Conservation (phyloP, 23 tunicate genomes). For the Botrylloides violaceus region DNA sequence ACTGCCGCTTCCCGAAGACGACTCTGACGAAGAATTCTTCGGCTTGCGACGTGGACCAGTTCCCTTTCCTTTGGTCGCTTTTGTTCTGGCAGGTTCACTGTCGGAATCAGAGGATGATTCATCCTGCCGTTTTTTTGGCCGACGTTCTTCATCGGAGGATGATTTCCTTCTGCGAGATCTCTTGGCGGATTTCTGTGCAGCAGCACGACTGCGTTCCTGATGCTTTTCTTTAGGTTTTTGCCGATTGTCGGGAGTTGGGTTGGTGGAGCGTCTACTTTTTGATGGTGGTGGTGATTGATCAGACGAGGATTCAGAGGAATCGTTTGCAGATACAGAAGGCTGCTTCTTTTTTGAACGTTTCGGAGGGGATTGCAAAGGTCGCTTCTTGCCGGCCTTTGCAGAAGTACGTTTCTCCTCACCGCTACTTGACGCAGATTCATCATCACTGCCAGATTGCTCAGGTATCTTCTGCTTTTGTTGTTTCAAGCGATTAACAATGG, state of each 20-base stretch:
- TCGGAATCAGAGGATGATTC: neutral
- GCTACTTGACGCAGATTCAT: no score
- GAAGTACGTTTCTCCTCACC: no score
- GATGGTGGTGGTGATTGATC: neutral
- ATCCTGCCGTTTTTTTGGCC: neutral
- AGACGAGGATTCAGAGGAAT: neutral
- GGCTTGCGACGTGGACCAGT: neutral
- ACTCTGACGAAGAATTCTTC: neutral
- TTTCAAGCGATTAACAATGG: neutral
- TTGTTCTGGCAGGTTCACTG: neutral
- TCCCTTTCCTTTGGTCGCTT: neutral
- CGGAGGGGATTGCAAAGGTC: neutral
- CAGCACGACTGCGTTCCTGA: neutral
- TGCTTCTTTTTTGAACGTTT: neutral
- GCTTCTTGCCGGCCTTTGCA: neutral
- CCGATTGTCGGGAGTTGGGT: neutral
- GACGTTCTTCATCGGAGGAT: neutral
- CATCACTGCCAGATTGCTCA: neutral
- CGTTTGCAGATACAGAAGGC: neutral
- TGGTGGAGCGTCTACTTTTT: neutral
- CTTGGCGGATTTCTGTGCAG: neutral
- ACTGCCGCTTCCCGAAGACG: constrained; percentile 3
- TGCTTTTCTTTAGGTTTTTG: neutral
- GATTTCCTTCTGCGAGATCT: neutral
- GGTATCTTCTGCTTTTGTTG: neutral